phyloP scores from a whole-genome alignment of 2,113 vertebrate species.

The Muntiacus muntjak region DNA sequence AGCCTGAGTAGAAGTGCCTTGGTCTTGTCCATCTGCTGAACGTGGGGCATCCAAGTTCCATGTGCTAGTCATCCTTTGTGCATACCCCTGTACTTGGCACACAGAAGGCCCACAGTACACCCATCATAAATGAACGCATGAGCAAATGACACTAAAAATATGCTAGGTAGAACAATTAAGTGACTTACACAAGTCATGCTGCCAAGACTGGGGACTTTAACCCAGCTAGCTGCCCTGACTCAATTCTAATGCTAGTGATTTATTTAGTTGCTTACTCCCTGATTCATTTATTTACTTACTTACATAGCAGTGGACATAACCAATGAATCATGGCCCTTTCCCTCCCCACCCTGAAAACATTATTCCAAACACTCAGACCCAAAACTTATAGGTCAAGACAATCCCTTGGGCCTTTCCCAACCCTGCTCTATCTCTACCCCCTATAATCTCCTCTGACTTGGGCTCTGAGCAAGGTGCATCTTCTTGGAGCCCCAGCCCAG shows the following conservation, averaged over 20 bases:
- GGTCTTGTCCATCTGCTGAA: not conserved
- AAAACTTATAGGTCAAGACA: not conserved
- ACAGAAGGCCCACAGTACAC: not conserved
- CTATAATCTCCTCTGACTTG: not conserved
- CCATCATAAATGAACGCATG: not conserved
- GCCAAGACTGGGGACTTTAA: not conserved
- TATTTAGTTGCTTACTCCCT: not conserved
- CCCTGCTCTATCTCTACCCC: not conserved
- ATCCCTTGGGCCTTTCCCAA: not conserved
- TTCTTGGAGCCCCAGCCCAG: not conserved
- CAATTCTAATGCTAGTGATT: not conserved
- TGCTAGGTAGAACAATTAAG: not conserved
- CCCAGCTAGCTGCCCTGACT: not conserved
- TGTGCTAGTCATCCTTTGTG: not conserved
- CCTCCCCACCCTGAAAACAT: not conserved
- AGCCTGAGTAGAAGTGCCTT: not conserved
- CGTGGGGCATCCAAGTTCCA: no score
- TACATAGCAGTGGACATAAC: not conserved
- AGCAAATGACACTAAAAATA: not conserved
- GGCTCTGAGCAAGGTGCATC: not conserved
- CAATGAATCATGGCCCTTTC: not conserved
- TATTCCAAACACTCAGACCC: not conserved
- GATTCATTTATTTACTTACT: not conserved
- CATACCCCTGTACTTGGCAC: not conserved
- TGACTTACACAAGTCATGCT: not conserved